Base-by-base conservation (phyloP, 2,888 invertebrate genomes). In the Branchipolynoe longqiensis region DNA sequence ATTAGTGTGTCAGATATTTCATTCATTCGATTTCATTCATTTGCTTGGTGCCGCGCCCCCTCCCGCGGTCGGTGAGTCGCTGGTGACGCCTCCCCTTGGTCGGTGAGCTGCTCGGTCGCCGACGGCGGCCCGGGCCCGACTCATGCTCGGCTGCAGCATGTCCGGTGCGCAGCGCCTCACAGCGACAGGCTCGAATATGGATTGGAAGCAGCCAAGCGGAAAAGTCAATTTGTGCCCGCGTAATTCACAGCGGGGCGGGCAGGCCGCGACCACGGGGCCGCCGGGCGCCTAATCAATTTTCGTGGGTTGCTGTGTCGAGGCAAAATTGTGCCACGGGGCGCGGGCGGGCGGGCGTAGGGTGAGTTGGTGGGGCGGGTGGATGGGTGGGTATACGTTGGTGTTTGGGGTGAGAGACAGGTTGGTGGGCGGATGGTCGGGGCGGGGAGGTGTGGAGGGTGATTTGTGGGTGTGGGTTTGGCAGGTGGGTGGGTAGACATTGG, bases 201-300 rank as follows among this genome's bases (percentile, higher is more conserved):
- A 78, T 78, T 78, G 78, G 78, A 48, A 48, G 78, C 78, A 78
- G 48, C 78, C 48, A 78, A 48, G 78, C 78, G 78, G 48, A 78
- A 78, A 78, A 78, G 78, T 78, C 78, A 78, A 78, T 78, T 78
- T 78, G 78, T 78, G 78, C 28, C 38, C 78, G 78, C 41, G 78
- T 78, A 78, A 78, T 78, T 78, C 78, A 78, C 78, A 78, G 78
- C 31, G 54, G 78, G 78, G 12, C 48, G 78, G 48, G 31, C 48
- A 54, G 78, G 78, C 41, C 78, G 48, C 78, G 78, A 78, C 78
- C 78, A 28, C n/a, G 33, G 38, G 69, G 12, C 36, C 18, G 78
- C 54, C 25, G 48, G 78, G 22, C 78, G 18, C 48, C 78, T 78
- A 78, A 78, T 78, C 78, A 78, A 78, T 78, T 78, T 78, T 54